A percentile compares a stretch with the other conserved stretches of the same genome.
phyloP scores from a whole-genome alignment of 2,113 vertebrate species.

The Natator depressus region DNA sequence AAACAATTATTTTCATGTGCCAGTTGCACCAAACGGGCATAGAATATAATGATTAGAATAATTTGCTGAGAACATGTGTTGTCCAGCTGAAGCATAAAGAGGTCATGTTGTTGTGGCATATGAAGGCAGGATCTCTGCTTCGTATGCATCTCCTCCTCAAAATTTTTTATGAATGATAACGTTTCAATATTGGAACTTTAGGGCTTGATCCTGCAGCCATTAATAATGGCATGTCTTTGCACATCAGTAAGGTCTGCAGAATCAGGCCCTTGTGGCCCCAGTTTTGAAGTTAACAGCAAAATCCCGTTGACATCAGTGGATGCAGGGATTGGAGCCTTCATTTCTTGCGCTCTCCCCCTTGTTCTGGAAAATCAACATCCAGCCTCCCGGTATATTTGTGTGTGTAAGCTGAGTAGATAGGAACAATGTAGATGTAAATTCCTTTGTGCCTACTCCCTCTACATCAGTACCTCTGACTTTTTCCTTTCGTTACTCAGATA shows the following conservation, averaged over 20 bases:
- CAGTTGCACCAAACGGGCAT: background rate
- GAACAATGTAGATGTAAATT: background rate
- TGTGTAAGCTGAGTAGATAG: background rate
- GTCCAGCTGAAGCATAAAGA: background rate
- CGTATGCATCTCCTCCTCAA: background rate
- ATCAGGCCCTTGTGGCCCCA: accelerated
- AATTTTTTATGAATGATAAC: background rate
- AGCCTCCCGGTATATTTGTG: background rate
- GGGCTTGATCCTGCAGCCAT: background rate
- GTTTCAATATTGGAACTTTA: background rate
- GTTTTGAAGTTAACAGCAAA: background rate
- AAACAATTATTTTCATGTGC: background rate
- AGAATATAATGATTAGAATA: background rate
- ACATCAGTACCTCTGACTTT: background rate
- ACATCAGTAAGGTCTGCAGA: background rate
- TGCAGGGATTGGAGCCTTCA: background rate
- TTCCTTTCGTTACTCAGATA: background rate
- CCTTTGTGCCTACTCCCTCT: background rate
- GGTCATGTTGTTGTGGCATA: background rate
- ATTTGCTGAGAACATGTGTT: background rate
- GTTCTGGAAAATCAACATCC: background rate
- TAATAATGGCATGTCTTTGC: background rate
- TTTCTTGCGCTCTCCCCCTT: background rate
- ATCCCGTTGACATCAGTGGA: background rate
- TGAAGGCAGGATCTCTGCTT: background rate